These are phyloP conservation scores for Pedetes capensis DNA, from an alignment of 2,113 vertebrate species.

Conservation along the genomic window DNA sequence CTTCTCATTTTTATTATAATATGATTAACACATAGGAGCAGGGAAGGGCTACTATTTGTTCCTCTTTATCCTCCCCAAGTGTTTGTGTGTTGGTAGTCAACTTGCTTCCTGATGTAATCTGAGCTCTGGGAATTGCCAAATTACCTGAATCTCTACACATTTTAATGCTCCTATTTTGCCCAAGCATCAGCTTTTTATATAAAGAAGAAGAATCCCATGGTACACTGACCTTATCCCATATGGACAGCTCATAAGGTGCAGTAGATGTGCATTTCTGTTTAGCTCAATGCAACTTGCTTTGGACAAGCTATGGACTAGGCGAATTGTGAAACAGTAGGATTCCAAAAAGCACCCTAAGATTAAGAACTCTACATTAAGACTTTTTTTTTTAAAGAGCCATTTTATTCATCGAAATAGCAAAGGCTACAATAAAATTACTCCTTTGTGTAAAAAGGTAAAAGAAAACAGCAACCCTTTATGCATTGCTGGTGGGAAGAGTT, in stretches of 20 bases:
- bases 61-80: not conserved
- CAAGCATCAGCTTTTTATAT: not conserved
- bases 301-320: not conserved
- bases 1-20: constrained; percentile 52
- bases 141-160: not conserved
- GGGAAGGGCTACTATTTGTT: not conserved
- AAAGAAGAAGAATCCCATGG: not conserved
- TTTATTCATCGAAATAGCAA: not conserved
- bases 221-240: not conserved
- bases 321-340: not conserved
- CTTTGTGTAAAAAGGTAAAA: not conserved
- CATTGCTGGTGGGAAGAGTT: not conserved
- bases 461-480: not conserved
- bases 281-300: not conserved
- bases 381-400: too few relatives aligned
- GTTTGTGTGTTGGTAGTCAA: not conserved
- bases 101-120: constrained; percentile 5
- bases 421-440: not conserved
- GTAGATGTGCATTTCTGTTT: not conserved
- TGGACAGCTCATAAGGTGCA: not conserved
- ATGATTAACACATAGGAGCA: not conserved
- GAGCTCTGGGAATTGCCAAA: constrained; percentile 43
- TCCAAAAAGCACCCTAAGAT: not conserved
- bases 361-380: not conserved
- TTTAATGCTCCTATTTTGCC: not conserved